Evolutionary conservation across 2,888 invertebrate genomes (phyloP).

Genomic region (Rhagonycha fulva): DNA sequence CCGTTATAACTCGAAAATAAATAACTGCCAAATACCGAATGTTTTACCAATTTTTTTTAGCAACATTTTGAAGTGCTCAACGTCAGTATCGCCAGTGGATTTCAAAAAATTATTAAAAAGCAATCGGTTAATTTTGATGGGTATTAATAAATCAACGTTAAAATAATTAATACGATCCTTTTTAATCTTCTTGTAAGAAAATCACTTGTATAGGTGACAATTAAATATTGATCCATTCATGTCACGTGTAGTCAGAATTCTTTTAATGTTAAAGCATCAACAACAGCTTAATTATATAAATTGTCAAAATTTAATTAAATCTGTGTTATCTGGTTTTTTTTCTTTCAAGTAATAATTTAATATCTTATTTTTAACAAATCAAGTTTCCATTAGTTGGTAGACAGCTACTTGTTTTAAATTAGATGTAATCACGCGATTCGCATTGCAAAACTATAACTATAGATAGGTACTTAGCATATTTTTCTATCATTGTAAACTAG

Average conservation of each 20-base stretch:
- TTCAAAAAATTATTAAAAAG: neutral
- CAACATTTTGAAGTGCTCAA: neutral
- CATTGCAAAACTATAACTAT: neutral
- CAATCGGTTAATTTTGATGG: neutral
- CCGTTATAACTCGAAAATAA: neutral
- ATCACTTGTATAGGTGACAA: neutral
- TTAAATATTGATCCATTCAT: neutral
- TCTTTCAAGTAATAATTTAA: neutral
- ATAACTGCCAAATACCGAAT: neutral
- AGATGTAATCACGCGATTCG: neutral
- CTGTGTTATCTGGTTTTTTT: neutral
- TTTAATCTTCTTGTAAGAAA: neutral
- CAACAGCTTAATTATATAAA: neutral
- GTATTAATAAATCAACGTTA: neutral
- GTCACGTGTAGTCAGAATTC: neutral
- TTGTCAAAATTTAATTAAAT: neutral
- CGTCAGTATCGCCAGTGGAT: neutral
- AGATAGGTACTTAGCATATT: neutral
- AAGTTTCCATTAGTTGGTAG: neutral
- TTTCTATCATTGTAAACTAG: neutral
- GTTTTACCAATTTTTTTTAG: neutral
- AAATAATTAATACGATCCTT: neutral
- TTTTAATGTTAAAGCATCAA: neutral
- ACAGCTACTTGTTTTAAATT: neutral
- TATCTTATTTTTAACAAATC: neutral